Conservation (phyloP, 2,113 vertebrate genomes). For the Rhinolophus ferrumequinum region DNA sequence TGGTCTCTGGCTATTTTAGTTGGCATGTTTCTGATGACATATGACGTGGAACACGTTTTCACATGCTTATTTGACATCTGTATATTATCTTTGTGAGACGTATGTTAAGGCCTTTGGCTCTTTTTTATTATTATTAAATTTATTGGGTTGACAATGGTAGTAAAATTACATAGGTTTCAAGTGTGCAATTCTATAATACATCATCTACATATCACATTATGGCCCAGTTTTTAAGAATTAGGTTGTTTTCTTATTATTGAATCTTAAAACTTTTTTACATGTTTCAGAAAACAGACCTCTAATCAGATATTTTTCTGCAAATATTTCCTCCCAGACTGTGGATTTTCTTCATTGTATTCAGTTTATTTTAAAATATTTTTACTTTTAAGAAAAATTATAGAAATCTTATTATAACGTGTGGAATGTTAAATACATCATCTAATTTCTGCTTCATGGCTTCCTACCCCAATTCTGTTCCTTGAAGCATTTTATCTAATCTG, state of each 20-base stretch:
- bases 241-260: not conserved
- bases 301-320: not conserved
- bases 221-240: not conserved
- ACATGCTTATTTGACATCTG: not conserved
- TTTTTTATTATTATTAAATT: not conserved
- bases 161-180: too few species aligned
- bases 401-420: not conserved
- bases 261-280: not conserved
- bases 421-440: not conserved
- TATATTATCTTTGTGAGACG: not conserved
- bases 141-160: too few species aligned
- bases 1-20: not conserved
- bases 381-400: not conserved
- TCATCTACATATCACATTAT: not conserved
- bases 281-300: not conserved
- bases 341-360: not conserved
- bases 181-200: too few species aligned
- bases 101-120: not conserved
- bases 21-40: not conserved
- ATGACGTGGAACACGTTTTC: not conserved
- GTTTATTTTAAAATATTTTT: constrained; percentile 5
- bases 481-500: not conserved
- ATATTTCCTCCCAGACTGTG: not conserved
- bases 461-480: not conserved
- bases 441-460: not conserved